These are phyloP conservation scores for Cryptocheilus praepositus DNA, from an alignment of 2,888 invertebrate genomes.

Conservation along the genomic window DNA sequence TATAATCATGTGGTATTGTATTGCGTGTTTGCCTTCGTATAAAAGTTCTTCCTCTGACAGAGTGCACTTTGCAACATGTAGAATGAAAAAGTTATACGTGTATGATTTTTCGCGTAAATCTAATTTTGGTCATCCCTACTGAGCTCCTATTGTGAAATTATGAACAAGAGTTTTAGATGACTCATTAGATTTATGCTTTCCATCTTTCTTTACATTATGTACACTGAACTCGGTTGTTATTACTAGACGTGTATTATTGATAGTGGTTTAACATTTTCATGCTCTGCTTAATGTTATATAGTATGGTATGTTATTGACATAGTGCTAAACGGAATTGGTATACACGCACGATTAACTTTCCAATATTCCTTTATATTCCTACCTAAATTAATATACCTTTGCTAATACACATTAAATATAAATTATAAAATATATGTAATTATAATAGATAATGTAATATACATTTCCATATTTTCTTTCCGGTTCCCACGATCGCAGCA, in stretches of 20 bases:
- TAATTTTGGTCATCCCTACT: constrained; percentile 48
- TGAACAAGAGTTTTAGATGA: constrained; percentile 66
- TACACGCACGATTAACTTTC: constrained; percentile 40
- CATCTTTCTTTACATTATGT: constrained; percentile 71
- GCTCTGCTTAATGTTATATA: constrained; percentile 49
- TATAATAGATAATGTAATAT: constrained; percentile 60
- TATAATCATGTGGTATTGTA: too few relatives aligned
- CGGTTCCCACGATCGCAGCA: constrained; percentile 45
- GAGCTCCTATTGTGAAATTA: constrained; percentile 64
- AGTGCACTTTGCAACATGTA: neutral
- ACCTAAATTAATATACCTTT: constrained; percentile 55
- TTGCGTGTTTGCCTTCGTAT: neutral
- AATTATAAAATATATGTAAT: constrained; percentile 67
- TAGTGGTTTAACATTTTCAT: constrained; percentile 48
- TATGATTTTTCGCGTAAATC: neutral
- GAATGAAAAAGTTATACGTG: neutral
- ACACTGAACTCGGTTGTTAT: constrained; percentile 64
- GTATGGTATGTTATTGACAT: constrained; percentile 50
- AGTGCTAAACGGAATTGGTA: constrained; percentile 46
- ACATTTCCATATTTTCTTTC: constrained; percentile 54
- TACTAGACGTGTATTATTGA: constrained; percentile 48
- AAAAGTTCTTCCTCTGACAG: neutral
- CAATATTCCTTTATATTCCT: constrained; percentile 35
- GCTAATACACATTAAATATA: constrained; percentile 59
- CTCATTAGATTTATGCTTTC: constrained; percentile 70